Evolutionary conservation across 2,888 invertebrate species (phyloP), one percentile per base, ranked within the genome.

Genomic region (Apodemia duryi): DNA sequence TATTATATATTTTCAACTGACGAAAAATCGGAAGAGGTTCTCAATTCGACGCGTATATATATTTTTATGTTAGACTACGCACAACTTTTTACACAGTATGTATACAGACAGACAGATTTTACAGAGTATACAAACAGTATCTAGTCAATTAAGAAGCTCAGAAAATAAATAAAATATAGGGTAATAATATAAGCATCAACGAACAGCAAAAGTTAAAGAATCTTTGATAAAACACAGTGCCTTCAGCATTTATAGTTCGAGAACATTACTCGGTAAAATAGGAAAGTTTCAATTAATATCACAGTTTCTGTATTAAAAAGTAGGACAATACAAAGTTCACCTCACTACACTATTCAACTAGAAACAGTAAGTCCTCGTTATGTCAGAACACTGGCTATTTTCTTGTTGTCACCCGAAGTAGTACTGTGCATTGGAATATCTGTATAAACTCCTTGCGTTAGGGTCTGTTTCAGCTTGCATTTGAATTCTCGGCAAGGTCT

Each of bases 361-460:
- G 87, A 93, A 93, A 90, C 93, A 93, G 83, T 93, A 93, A 80
- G 93, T 93, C 81, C 93, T 90, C 71, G 93, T 89, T 73, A 89
- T 88, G 73, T 91, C 92, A 75, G 92, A 81, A 78, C 91, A 88
- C 79, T 92, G 88, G 77, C 83, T 86, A 79, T 86, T 88, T 71
- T 93, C 92, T 82, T 94, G 92, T 78, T 93, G 95, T 95, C 95
- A 96, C 94, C 95, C 96, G 80, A 95, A 96, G 82, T 95, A 96
- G 82, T 95, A 95, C 77, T 94, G 94, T 62, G 93, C 93, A 78
- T 94, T 94, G 71, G 94, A 93, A 82, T 93, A 93, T 78, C 94
- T 89, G 85, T 93, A 94, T 75, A 95, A 86, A 85, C 94, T 94
- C 77, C 95, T 88, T 0, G 95, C 93, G 78, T 85, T 91, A 75